phyloP scores from a whole-genome alignment of 2,113 vertebrate genomes.

The Anser brachyrhynchus region DNA sequence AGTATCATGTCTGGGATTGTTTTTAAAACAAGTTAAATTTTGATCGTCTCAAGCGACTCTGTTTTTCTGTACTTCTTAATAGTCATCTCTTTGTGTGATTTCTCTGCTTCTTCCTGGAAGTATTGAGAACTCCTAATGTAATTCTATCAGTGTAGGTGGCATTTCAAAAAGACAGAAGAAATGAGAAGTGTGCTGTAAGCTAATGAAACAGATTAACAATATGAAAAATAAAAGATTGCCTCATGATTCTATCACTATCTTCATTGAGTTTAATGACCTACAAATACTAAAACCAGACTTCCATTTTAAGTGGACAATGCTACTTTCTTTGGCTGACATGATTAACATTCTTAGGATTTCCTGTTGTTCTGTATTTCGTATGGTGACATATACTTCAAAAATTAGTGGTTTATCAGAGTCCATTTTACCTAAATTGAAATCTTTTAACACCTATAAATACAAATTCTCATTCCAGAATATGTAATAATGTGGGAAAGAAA shows the following conservation, averaged over 20 bases:
- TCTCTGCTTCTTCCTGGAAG: constrained; percentile 30
- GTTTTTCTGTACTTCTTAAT: constrained; percentile 14
- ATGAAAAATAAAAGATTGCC: not conserved
- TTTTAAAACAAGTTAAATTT: constrained; percentile 37
- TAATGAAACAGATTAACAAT: constrained; percentile 28
- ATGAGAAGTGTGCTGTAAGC: not conserved
- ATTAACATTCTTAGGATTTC: not conserved
- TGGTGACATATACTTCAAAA: not conserved
- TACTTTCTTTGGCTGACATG: not conserved
- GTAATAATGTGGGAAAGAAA: not conserved
- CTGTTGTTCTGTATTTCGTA: not conserved
- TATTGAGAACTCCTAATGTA: constrained; percentile 34
- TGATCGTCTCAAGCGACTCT: not conserved
- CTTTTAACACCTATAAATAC: not conserved
- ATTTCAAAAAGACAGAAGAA: constrained; percentile 53
- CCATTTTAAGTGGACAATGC: not conserved
- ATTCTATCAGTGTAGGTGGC: constrained; percentile 58
- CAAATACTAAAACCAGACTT: not conserved
- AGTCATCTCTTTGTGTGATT: constrained; percentile 14
- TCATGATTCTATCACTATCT: not conserved
- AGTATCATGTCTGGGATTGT: not conserved
- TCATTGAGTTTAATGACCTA: not conserved
- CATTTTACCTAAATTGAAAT: not conserved
- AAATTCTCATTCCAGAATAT: not conserved
- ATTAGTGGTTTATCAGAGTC: not conserved